Percentiles rank a stretch among this genome's conserved stretches.
Conservation (phyloP, 2,797 vertebrate species). For the Acomys russatus region DNA sequence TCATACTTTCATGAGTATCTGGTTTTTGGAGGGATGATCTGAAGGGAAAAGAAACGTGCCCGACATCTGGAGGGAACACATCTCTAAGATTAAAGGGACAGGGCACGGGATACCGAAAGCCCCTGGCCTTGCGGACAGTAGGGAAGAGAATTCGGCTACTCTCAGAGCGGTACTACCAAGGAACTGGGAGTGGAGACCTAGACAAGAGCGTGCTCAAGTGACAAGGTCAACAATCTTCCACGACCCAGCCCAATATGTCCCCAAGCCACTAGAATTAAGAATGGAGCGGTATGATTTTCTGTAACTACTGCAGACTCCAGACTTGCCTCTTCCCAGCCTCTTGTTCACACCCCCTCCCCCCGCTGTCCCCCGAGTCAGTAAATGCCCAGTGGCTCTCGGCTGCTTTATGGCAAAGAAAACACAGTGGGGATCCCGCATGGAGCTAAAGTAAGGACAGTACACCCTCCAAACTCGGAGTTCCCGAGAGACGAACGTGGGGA, state of each 20-base stretch:
- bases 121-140: background rate
- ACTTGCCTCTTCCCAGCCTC: background rate
- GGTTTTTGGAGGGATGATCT: background rate
- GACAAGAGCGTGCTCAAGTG: background rate
- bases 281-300: background rate
- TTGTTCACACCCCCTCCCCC: background rate
- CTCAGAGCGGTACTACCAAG: background rate
- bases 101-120: background rate
- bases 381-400: background rate
- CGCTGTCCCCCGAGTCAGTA: background rate
- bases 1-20: background rate
- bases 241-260: background rate
- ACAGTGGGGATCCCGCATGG: background rate
- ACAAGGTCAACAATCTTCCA: background rate
- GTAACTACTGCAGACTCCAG: background rate
- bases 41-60: background rate
- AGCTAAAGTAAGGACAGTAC: background rate
- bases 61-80: background rate
- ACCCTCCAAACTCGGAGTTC: background rate
- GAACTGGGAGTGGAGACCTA: background rate
- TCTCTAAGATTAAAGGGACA: background rate
- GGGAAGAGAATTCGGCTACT: background rate
- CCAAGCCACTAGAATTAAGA: background rate
- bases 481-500: background rate
- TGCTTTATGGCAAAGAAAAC: conserved; percentile 20